These are phyloP conservation scores for Prunella himalayana DNA, from an alignment of 2,113 vertebrate species.

Conservation along the genomic window DNA sequence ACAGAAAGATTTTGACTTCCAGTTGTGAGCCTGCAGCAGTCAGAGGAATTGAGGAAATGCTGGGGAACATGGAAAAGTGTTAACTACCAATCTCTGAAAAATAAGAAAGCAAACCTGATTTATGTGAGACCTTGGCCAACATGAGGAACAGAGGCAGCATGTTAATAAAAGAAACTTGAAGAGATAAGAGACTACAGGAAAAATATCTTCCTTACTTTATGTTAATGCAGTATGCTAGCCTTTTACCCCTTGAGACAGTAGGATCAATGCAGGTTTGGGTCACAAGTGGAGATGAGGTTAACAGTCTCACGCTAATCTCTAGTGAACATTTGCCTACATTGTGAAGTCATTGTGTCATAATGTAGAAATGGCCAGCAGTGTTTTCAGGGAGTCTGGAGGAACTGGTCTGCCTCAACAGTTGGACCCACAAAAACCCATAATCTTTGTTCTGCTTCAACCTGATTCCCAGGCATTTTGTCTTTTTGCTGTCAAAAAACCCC, in stretches of 20 bases:
- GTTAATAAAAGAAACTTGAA: background rate
- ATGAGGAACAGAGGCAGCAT: background rate
- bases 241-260: background rate
- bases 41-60: background rate
- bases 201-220: background rate
- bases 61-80: background rate
- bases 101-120: background rate
- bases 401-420: background rate
- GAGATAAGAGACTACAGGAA: background rate
- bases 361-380: background rate
- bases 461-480: background rate
- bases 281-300: background rate
- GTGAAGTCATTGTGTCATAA: background rate
- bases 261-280: constrained; percentile 6
- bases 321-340: background rate
- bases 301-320: background rate
- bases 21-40: background rate
- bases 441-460: background rate
- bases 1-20: background rate
- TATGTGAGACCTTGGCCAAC: background rate
- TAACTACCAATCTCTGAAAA: background rate
- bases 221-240: background rate
- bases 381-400: background rate
- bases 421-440: background rate
- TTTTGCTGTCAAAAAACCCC: background rate